Conservation (phyloP, 2,888 invertebrate genomes). For the Dolichopus griseipennis region DNA sequence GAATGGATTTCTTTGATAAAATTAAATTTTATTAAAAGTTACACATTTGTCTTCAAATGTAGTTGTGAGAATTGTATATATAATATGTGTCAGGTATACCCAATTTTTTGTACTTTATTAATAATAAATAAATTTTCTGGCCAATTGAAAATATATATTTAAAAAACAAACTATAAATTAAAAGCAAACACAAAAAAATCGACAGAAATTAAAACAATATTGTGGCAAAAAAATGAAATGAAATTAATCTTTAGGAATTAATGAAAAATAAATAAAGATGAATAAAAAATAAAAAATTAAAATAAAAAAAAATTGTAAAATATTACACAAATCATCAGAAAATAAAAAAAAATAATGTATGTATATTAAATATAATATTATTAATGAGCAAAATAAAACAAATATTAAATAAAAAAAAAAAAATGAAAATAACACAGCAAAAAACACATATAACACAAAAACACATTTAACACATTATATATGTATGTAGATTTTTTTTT, state of each 20-base stretch:
- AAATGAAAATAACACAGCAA: no score
- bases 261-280: constrained; percentile 18
- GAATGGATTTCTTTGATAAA: no score
- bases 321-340: constrained; percentile 11
- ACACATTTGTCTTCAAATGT: no score
- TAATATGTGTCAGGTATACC: background rate
- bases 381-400: background rate
- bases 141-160: background rate
- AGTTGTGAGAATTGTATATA: no score
- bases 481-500: background rate
- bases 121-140: background rate
- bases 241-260: constrained; percentile 22
- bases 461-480: constrained; percentile 19
- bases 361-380: no score
- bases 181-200: background rate
- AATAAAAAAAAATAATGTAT: no score
- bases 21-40: no score
- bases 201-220: constrained; percentile 17
- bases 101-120: background rate
- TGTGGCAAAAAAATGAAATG: constrained; percentile 26
- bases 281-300: constrained; percentile 12
- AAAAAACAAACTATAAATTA: background rate
- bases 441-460: background rate
- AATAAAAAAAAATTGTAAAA: constrained; percentile 15
- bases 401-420: constrained; percentile 9